phyloP scores from a whole-genome alignment of 1,140 invertebrate species.

The Fopius arisanus region DNA sequence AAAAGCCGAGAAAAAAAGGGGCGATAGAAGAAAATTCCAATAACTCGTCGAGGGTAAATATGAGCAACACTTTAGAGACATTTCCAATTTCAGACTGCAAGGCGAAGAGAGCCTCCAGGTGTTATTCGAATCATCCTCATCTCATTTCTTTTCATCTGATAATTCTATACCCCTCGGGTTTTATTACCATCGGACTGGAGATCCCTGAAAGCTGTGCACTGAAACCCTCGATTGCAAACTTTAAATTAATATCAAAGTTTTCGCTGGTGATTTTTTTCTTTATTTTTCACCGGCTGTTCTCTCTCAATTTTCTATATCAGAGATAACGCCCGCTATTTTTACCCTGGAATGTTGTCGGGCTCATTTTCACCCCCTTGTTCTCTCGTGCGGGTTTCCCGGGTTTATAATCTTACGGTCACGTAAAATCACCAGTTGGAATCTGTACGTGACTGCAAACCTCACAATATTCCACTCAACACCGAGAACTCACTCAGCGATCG shows the following conservation, averaged over 20 bases:
- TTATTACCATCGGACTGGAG: background rate
- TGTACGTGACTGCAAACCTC: background rate
- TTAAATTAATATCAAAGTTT: background rate
- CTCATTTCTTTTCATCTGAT: background rate
- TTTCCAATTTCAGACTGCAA: background rate
- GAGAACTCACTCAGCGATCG: background rate
- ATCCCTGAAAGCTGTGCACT: background rate
- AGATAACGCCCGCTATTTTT: background rate
- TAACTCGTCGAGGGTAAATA: background rate
- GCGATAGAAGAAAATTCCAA: background rate
- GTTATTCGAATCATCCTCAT: background rate
- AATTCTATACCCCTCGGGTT: background rate
- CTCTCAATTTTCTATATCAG: background rate
- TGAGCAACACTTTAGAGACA: background rate
- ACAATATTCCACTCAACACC: background rate
- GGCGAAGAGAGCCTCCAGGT: background rate
- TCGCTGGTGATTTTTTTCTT: background rate
- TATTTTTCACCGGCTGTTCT: background rate
- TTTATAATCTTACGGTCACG: conserved; percentile 2
- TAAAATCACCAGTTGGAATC: background rate
- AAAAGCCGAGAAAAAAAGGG: background rate
- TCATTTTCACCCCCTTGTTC: background rate
- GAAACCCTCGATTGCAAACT: background rate
- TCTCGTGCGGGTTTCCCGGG: background rate
- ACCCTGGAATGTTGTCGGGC: background rate